Conservation (phyloP, 2,888 invertebrate genomes). For the Coenonympha glycerion region DNA sequence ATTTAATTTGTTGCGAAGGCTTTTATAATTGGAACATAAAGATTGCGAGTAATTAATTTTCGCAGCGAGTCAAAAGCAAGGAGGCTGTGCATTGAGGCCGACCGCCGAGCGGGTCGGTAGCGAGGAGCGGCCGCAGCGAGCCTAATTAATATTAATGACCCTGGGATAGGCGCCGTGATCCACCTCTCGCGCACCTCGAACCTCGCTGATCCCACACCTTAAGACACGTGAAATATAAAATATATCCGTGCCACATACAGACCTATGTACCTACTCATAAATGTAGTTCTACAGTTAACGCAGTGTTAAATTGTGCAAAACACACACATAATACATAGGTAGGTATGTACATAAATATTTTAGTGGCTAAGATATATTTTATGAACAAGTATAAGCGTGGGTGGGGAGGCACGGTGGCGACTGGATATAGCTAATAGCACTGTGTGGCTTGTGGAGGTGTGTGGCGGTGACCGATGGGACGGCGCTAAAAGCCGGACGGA, state of each 20-base stretch:
- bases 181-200: slow-evolving; percentile 39
- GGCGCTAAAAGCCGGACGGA: slow-evolving; percentile 76
- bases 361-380: not conserved
- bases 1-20: slow-evolving; percentile 77
- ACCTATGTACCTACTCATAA: too few species aligned
- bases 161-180: slow-evolving; percentile 50
- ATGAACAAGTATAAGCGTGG: not conserved
- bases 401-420: slow-evolving; percentile 13
- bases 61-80: slow-evolving; percentile 75
- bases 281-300: too few species aligned
- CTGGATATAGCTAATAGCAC: slow-evolving; percentile 23
- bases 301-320: too few species aligned
- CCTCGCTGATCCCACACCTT: slow-evolving; percentile 57
- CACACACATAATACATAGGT: too few species aligned
- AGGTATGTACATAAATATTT: too few species aligned
- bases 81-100: slow-evolving; percentile 66
- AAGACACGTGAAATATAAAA: slow-evolving; percentile 27
- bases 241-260: too few species aligned
- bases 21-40: slow-evolving; percentile 77
- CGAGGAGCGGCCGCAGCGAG: slow-evolving; percentile 50
- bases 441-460: slow-evolving; percentile 30
- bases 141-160: slow-evolving; percentile 76
- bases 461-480: slow-evolving; percentile 47
- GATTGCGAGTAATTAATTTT: slow-evolving; percentile 77
- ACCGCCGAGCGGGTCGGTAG: slow-evolving; percentile 45